A percentile compares a stretch with the other conserved stretches of the same genome.
Evolutionary conservation across 2,113 vertebrate genomes (phyloP).

Genomic region (Cathartes aura): DNA sequence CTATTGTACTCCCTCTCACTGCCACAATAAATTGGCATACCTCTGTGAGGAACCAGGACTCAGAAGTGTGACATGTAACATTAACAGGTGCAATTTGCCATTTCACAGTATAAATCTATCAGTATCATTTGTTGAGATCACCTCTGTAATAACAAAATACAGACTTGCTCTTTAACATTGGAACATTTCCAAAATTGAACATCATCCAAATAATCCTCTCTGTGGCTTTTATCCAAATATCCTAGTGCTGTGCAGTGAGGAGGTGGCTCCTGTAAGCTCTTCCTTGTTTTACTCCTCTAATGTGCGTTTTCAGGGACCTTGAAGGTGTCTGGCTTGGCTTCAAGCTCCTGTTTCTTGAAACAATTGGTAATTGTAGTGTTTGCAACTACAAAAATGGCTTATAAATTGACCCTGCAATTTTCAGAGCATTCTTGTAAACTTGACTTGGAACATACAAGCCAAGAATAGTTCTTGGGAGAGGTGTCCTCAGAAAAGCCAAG

Average conservation of each 20-base stretch:
- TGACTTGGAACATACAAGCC: neutral
- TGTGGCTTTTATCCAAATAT: conserved; percentile 39
- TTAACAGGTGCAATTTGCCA: neutral
- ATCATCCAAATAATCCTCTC: neutral
- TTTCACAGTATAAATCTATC: neutral
- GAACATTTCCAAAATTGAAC: conserved; percentile 27
- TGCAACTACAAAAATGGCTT: neutral
- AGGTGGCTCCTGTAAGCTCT: neutral
- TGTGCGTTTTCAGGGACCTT: conserved; percentile 13
- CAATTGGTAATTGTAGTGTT: conserved; percentile 41
- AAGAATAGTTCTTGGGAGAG: neutral
- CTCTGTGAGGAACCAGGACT: neutral
- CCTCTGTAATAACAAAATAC: neutral
- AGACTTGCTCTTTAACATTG: neutral
- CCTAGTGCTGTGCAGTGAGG: neutral
- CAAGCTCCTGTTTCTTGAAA: conserved; percentile 35
- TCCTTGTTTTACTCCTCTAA: conserved; percentile 1
- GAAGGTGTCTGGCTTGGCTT: conserved; percentile 11
- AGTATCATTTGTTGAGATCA: neutral
- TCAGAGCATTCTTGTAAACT: neutral
- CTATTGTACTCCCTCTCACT: neutral
- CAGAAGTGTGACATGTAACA: neutral
- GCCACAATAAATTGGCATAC: neutral
- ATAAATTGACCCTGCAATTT: conserved; percentile 30
- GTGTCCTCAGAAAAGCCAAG: neutral